Evolutionary conservation across 2,888 invertebrate species (phyloP), one percentile per base, ranked within the genome.

Genomic region (Punctoribates punctum): DNA sequence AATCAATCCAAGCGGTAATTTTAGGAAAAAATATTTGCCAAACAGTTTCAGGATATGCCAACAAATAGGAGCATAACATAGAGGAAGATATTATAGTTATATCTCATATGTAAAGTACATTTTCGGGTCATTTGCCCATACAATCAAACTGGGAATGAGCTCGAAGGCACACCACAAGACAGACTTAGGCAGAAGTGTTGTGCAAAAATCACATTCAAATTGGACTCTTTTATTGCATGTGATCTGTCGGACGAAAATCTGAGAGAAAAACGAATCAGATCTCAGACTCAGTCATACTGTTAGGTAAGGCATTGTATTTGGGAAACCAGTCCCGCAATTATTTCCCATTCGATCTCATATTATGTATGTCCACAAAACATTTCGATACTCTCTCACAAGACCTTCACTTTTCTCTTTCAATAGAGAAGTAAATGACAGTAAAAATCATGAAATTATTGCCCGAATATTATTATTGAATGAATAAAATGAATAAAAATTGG

Each of bases 391-490:
- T 70, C 70, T 70, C 46, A 42, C 9, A 27, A 23, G 29, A 34
- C 13, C 17, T 62, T 20, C 23, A 25, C 46, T 70, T 70, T 70
- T 46, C 42, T 42, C 42, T 23, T 46, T 25, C 34, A 65, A 20
- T 60, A 11, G 13, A 27, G 34, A 62, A 62, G 62, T 46, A 70
- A 70, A 70, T 70, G 70, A 70, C 70, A 70, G 42, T 42, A 70
- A 42, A 46, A 70, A 70, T 70, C 70, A 70, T 34, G 23, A 70
- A 70, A 70, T 70, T 70, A 70, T 62, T 62, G 29, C 34, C 11
- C 5, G 23, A 70, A 67, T 67, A 67, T 42, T 70, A 42, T 70
- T 62, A 62, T 62, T 62, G 46, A 25, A 67, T 38, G 67, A 60
- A 60, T 15, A 15, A 25, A 9, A 62, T 9, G 13, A 34, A 34